Evolutionary conservation across 2,113 vertebrate species (phyloP).

Genomic region (Pachycephala philippinensis): DNA sequence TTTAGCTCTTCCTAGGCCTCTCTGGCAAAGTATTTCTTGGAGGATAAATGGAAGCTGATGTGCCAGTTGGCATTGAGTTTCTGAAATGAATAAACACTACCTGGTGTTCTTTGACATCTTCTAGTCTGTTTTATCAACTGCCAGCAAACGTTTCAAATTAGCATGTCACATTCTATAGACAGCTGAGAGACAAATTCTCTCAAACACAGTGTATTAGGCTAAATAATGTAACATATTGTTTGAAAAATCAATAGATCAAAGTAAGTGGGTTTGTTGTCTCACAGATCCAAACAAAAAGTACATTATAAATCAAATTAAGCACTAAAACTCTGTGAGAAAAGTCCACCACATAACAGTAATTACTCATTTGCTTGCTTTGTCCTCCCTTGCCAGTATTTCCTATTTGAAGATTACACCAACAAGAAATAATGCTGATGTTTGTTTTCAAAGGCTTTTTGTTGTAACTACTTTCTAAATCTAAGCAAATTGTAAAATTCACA

Average conservation of each 20-base stretch:
- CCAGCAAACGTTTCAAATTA: neutral
- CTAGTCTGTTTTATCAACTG: neutral
- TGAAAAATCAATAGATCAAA: slow-evolving; percentile 4
- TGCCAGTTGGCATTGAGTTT: neutral
- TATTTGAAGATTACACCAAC: neutral
- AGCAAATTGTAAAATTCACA: neutral
- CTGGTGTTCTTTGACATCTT: neutral
- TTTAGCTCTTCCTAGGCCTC: neutral
- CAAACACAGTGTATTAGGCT: neutral
- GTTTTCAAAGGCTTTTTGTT: neutral
- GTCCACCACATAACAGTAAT: neutral
- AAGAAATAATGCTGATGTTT: neutral
- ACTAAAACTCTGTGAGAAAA: neutral
- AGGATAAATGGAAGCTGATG: neutral
- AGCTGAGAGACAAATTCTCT: neutral
- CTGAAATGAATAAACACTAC: neutral
- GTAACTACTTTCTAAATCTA: neutral
- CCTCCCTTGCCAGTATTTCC: neutral
- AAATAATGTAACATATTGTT: neutral
- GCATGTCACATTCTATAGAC: neutral
- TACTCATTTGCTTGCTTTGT: neutral
- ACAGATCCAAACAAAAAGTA: neutral
- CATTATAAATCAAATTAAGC: neutral
- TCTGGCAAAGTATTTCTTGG: neutral
- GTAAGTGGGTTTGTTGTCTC: neutral